Conservation (phyloP, 2,888 invertebrate species). For the Morpho helenor region DNA sequence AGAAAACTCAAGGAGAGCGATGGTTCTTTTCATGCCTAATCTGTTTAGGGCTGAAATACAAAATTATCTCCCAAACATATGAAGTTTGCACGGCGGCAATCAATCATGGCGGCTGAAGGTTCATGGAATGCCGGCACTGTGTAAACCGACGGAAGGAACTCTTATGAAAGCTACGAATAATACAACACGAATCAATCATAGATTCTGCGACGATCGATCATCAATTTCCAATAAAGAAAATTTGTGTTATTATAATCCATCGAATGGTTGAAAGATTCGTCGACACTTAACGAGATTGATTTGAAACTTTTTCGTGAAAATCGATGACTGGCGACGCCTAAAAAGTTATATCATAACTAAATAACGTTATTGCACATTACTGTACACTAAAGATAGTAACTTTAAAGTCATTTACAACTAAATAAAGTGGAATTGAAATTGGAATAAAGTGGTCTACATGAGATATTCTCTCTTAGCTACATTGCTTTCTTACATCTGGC, state of each 20-base stretch:
- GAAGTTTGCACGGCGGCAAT: conserved; percentile 71
- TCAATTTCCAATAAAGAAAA: conserved; percentile 67
- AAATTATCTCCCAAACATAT: conserved; percentile 77
- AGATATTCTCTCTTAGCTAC: too few species aligned
- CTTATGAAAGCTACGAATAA: conserved; percentile 73
- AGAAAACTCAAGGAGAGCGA: conserved; percentile 48
- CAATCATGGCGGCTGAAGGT: conserved; percentile 69
- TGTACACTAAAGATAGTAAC: too few species aligned
- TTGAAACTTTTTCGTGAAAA: conserved; percentile 1
- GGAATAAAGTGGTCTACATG: too few species aligned
- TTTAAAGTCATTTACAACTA: too few species aligned
- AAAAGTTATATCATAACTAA: too few species aligned
- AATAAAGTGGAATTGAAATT: too few species aligned
- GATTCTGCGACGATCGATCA: conserved; percentile 76
- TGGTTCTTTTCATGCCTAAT: conserved; percentile 73
- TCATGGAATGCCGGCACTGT: conserved; percentile 64
- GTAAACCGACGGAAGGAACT: conserved; percentile 64
- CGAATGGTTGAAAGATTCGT: conserved; percentile 15
- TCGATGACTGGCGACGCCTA: too few species aligned
- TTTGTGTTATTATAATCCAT: conserved; percentile 23
- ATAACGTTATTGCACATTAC: too few species aligned
- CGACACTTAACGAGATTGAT: conserved; percentile 22
- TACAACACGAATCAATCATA: conserved; percentile 77
- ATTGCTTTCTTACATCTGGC: too few species aligned
- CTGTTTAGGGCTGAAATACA: conserved; percentile 76